Conservation (phyloP, 2,888 invertebrate genomes). For the Rotaria macrura region DNA sequence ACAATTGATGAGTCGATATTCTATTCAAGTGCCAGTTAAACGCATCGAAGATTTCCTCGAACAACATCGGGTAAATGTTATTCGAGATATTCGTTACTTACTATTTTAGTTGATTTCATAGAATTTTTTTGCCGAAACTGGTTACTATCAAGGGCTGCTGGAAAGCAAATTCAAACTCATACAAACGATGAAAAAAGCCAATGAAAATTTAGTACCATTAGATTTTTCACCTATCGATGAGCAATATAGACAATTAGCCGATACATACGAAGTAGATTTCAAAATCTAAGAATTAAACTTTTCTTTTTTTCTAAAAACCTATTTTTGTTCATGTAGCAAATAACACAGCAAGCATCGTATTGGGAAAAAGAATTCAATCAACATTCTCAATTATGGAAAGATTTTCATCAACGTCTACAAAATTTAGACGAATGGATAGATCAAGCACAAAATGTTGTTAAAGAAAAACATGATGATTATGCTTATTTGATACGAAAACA, state of each 20-base stretch:
- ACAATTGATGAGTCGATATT: constrained; percentile 22
- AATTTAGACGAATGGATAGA: constrained; percentile 27
- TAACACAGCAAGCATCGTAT: not conserved
- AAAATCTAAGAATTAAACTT: no score
- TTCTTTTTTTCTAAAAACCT: not conserved
- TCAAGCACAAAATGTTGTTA: constrained; percentile 22
- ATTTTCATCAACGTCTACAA: constrained; percentile 28
- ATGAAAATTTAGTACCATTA: not conserved
- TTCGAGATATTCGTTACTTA: not conserved
- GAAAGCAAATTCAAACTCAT: not conserved
- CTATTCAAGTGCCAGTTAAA: constrained; percentile 27
- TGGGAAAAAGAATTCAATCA: constrained; percentile 30
- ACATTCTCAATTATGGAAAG: constrained; percentile 24
- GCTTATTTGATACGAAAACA: constrained; percentile 26
- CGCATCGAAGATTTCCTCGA: constrained; percentile 26
- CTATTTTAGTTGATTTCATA: not conserved
- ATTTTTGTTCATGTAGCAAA: constrained; percentile 13
- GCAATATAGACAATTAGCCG: not conserved
- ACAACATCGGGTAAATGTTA: constrained; percentile 24
- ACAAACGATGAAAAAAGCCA: not conserved
- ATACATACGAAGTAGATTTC: not conserved
- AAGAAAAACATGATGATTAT: constrained; percentile 29
- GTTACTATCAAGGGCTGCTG: not conserved
- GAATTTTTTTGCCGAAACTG: constrained; percentile 24
- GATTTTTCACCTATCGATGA: not conserved